These are phyloP conservation scores for Sciaenops ocellatus DNA, from an alignment of 2,797 vertebrate genomes.

Conservation along the genomic window DNA sequence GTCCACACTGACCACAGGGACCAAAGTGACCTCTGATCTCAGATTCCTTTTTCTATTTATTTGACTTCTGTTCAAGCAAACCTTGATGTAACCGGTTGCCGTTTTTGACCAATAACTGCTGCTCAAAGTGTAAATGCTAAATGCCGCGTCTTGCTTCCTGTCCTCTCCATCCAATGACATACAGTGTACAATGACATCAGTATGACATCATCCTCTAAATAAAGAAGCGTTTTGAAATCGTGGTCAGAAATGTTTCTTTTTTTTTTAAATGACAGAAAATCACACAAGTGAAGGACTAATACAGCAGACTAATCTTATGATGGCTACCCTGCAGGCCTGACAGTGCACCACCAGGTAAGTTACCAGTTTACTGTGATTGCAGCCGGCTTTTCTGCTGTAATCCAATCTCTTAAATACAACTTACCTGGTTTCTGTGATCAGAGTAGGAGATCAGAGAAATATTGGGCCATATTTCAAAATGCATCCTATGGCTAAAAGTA, in stretches of 20 bases:
- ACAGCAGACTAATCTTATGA: too few relatives aligned
- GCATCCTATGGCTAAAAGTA: background rate
- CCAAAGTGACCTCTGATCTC: background rate
- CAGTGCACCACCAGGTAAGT: too few relatives aligned
- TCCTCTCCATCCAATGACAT: slow-evolving; percentile 38
- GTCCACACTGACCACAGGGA: slow-evolving; percentile 4
- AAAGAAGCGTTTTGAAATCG: slow-evolving; percentile 66
- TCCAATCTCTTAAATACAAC: background rate
- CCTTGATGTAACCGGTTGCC: slow-evolving; percentile 37
- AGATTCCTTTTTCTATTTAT: slow-evolving; percentile 41
- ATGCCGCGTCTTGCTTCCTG: slow-evolving; percentile 29
- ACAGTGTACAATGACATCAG: slow-evolving; percentile 25
- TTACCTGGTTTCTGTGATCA: background rate
- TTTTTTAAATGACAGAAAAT: background rate
- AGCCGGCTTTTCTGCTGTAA: background rate
- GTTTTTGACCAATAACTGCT: slow-evolving; percentile 60
- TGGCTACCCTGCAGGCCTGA: too few relatives aligned
- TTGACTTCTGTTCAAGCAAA: slow-evolving; percentile 22
- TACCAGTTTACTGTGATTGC: too few relatives aligned
- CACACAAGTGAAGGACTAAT: background rate
- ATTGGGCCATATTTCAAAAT: background rate
- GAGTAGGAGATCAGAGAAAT: background rate
- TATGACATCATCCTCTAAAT: slow-evolving; percentile 59
- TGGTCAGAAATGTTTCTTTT: background rate
- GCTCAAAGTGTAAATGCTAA: slow-evolving; percentile 60